phyloP scores from a whole-genome alignment of 2,888 invertebrate genomes.

The Lottia gigantea region DNA sequence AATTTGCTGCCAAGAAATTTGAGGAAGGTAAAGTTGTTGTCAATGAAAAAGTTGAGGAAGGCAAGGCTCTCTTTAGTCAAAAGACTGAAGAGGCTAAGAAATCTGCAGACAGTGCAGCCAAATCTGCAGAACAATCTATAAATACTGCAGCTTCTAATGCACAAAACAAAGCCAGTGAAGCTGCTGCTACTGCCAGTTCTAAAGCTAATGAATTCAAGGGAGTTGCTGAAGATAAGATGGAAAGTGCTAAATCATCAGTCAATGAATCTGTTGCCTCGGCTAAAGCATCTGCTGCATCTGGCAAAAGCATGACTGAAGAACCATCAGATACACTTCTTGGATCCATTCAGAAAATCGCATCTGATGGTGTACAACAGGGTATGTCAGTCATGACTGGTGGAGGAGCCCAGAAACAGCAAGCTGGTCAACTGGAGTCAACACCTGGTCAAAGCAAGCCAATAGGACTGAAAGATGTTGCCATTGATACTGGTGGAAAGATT shows the following conservation, averaged over 20 bases:
- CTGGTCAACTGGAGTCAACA: background rate
- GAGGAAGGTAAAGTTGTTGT: background rate
- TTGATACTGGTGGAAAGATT: background rate
- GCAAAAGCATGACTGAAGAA: background rate
- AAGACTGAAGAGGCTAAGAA: background rate
- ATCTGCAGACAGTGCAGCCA: background rate
- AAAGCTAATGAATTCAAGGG: background rate
- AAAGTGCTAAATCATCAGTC: background rate
- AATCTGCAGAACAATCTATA: background rate
- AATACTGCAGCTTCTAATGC: background rate
- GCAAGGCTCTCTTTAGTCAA: background rate
- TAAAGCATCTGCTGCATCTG: background rate
- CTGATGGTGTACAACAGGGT: background rate
- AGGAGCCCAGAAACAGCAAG: background rate
- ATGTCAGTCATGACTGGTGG: background rate
- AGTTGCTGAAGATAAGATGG: background rate
- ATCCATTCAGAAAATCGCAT: conserved; percentile 1
- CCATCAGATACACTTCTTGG: background rate
- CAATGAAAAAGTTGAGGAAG: background rate
- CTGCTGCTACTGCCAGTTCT: background rate
- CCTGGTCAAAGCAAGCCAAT: background rate
- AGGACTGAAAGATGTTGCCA: background rate
- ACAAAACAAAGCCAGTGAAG: background rate
- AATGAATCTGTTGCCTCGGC: conserved; percentile 3
- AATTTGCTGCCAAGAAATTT: background rate